Evolutionary conservation across 2,797 vertebrate species (phyloP).

Genomic region (Mormyrus proboscirostris): DNA sequence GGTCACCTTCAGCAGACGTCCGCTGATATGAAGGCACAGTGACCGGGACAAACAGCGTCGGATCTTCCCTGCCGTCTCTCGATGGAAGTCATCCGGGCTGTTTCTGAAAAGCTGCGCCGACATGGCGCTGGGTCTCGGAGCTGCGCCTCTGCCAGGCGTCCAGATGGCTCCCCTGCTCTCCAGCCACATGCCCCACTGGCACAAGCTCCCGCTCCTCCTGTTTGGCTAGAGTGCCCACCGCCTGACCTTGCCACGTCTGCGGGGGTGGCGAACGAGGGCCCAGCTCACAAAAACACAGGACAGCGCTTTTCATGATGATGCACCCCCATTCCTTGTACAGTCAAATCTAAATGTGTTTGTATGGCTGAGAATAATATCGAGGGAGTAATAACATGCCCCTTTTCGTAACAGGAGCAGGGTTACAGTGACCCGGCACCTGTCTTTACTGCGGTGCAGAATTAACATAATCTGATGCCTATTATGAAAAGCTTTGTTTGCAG

Average conservation of each 20-base stretch:
- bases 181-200: constrained; percentile 8
- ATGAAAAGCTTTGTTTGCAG: not conserved
- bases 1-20: not conserved
- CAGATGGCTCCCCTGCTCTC: not conserved
- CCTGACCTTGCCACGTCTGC: constrained; percentile 1
- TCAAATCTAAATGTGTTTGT: not conserved
- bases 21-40: not conserved
- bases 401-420: not conserved
- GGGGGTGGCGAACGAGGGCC: not conserved
- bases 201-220: not conserved
- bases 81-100: constrained; percentile 9
- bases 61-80: not conserved
- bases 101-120: not conserved
- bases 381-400: not conserved
- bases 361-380: not conserved
- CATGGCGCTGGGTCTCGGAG: not conserved
- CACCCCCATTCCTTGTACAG: not conserved
- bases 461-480: not conserved
- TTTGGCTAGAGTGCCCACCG: not conserved
- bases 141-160: not conserved
- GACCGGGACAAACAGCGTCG: not conserved
- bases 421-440: not conserved
- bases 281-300: not conserved
- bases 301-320: not conserved
- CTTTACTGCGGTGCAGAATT: not conserved